These are phyloP conservation scores for Phenacoccus solenopsis DNA, from an alignment of 1,140 invertebrate species.

Conservation along the genomic window DNA sequence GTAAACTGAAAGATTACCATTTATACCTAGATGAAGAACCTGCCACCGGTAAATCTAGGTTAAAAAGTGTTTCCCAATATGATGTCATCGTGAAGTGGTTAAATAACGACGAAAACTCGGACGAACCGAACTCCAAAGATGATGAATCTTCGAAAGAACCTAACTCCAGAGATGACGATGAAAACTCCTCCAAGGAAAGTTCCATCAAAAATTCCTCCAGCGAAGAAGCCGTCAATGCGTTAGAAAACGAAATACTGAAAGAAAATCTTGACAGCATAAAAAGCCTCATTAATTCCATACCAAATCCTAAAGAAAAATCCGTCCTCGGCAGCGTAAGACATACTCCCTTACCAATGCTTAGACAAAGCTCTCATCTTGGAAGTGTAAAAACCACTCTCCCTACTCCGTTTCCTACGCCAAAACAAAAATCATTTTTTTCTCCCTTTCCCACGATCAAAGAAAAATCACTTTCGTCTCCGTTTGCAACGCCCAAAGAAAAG, in stretches of 20 bases:
- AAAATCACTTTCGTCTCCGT: no score
- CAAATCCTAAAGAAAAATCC: no score
- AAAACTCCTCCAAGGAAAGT: not conserved
- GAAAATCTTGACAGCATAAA: not conserved
- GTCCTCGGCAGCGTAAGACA: no score
- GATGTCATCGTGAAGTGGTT: slow-evolving; percentile 5
- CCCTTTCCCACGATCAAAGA: no score
- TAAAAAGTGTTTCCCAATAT: slow-evolving; percentile 4
- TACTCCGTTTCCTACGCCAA: no score
- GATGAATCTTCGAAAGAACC: not conserved
- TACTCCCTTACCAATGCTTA: no score
- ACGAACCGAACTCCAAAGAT: not conserved
- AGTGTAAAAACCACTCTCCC: no score
- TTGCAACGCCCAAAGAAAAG: no score
- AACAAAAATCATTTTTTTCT: no score
- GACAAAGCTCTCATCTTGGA: no score
- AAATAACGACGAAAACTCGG: not conserved
- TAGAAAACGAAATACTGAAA: not conserved
- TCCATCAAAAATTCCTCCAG: not conserved
- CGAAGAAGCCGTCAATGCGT: not conserved
- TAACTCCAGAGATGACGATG: not conserved
- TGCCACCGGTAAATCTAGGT: not conserved
- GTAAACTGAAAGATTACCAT: not conserved
- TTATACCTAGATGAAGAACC: not conserved
- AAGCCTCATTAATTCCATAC: no score